Percentiles rank a stretch among this genome's conserved stretches.
phyloP scores from a whole-genome alignment of 2,113 vertebrate species.

The Aviceda subcristata region DNA sequence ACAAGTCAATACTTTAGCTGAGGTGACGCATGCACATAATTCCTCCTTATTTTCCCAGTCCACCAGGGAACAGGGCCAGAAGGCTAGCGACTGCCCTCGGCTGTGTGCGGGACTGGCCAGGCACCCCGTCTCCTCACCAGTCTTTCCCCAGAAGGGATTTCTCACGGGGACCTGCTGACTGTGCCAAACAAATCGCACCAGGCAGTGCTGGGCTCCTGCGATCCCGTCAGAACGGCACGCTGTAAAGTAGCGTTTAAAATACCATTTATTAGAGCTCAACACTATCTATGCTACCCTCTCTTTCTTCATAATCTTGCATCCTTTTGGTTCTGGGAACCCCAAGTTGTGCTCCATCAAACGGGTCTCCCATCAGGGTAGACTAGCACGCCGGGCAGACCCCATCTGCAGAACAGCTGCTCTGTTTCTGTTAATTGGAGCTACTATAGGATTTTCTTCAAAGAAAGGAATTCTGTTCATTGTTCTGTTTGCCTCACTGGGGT shows the following conservation, averaged over 20 bases:
- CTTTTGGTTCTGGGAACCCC: not conserved
- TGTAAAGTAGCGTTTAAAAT: not conserved
- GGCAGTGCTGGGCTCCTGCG: not conserved
- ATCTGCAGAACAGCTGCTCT: not conserved
- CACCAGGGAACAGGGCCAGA: not conserved
- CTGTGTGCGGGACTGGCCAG: accelerated
- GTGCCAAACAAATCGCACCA: accelerated
- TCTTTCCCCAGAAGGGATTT: not conserved
- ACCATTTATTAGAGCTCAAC: not conserved
- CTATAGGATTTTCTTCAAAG: not conserved
- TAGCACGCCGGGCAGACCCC: accelerated
- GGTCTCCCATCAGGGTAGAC: not conserved
- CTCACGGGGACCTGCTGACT: not conserved
- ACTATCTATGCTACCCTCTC: too few species aligned
- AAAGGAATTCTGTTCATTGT: not conserved
- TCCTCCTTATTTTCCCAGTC: not conserved
- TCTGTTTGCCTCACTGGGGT: accelerated
- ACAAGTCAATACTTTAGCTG: not conserved
- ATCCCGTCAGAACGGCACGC: not conserved
- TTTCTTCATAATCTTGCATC: not conserved
- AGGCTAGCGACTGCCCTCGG: not conserved
- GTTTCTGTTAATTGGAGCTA: not conserved
- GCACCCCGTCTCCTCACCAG: not conserved
- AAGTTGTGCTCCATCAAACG: accelerated
- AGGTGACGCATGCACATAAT: not conserved